Evolutionary conservation across 2,797 vertebrate genomes (phyloP).

Genomic region (Tinamus major): DNA sequence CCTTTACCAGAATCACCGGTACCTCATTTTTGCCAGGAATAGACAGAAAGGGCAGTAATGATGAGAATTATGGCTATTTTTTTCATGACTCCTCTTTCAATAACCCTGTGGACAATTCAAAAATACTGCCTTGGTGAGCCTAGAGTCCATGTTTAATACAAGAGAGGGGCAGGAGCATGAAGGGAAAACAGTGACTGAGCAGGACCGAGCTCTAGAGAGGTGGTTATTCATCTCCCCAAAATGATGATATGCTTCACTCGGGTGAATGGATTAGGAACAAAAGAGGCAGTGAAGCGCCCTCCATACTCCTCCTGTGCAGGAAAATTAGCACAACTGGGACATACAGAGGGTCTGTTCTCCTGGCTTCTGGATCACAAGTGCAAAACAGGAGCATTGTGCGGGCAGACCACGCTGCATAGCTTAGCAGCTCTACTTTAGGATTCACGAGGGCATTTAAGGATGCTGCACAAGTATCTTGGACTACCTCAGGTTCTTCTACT

Average conservation of each 20-base stretch:
- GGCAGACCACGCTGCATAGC: not conserved
- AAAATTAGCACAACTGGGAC: not conserved
- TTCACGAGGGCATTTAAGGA: not conserved
- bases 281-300: not conserved
- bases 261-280: not conserved
- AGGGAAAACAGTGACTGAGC: not conserved
- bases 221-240: not conserved
- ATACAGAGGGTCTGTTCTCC: fast-evolving
- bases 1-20: not conserved
- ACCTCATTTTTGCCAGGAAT: not conserved
- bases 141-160: fast-evolving
- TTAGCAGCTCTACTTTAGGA: not conserved
- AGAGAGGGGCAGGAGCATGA: not conserved
- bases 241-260: not conserved
- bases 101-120: not conserved
- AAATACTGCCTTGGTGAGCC: not conserved
- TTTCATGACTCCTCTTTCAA: not conserved
- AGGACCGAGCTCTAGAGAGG: not conserved
- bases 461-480: not conserved
- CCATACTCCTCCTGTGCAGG: fast-evolving
- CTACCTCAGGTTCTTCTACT: not conserved
- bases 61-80: not conserved
- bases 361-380: not conserved
- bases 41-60: not conserved
- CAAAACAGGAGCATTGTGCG: not conserved